Percentiles rank a stretch among this genome's conserved stretches.
phyloP scores from a whole-genome alignment of 1,140 invertebrate genomes.

The Diabrotica undecimpunctata region DNA sequence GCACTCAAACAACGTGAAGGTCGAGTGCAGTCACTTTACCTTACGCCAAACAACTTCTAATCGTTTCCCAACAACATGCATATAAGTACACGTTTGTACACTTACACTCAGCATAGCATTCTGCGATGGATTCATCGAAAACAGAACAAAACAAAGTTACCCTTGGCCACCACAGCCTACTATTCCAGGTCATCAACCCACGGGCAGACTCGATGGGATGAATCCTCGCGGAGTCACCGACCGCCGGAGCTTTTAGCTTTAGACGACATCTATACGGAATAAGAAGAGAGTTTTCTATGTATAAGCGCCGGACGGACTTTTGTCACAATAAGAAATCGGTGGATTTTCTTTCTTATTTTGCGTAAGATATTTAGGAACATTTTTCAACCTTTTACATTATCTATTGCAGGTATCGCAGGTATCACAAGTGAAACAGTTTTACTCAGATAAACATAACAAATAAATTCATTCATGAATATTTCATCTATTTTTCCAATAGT shows the following conservation, averaged over 20 bases:
- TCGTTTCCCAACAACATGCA: not conserved
- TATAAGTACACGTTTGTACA: not conserved
- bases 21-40: not conserved
- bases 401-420: too few species aligned
- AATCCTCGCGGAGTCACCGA: constrained; percentile 28
- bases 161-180: constrained; percentile 30
- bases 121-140: constrained; percentile 4
- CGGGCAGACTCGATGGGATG: constrained; percentile 22
- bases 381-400: too few species aligned
- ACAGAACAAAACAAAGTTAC: constrained; percentile 26
- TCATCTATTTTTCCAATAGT: too few species aligned
- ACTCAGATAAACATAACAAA: too few species aligned
- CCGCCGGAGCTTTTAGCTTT: constrained; percentile 23
- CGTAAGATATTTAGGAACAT: too few species aligned
- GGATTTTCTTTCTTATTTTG: not conserved
- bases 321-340: not conserved
- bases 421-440: too few species aligned
- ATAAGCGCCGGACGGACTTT: not conserved
- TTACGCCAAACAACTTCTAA: not conserved
- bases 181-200: constrained; percentile 35
- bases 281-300: constrained; percentile 16
- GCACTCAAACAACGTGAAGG: not conserved
- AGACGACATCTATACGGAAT: not conserved
- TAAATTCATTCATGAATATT: too few species aligned
- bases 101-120: not conserved